These are phyloP conservation scores for Thalassarche chlororhynchos DNA, from an alignment of 2,113 vertebrate species.

Conservation along the genomic window DNA sequence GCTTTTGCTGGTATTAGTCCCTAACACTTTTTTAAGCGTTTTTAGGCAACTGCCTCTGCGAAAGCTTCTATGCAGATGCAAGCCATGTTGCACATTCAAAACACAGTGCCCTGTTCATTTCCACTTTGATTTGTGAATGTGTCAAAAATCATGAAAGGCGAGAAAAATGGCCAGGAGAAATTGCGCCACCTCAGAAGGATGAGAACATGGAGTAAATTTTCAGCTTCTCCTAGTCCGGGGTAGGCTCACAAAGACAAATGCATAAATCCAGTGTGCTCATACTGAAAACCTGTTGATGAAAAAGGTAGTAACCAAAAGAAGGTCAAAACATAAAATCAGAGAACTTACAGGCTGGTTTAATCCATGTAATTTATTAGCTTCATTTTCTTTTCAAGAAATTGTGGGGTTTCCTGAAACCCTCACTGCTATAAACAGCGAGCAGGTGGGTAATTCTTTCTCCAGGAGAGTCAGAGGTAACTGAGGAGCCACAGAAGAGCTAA, in stretches of 20 bases:
- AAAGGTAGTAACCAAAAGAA: conserved; percentile 50
- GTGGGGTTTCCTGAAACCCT: not conserved
- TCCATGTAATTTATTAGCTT: not conserved
- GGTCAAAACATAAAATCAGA: conserved; percentile 29
- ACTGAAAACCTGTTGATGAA: not conserved
- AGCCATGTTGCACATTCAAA: not conserved
- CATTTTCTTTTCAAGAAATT: not conserved
- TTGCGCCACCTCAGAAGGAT: not conserved
- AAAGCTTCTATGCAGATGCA: not conserved
- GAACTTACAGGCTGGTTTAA: not conserved
- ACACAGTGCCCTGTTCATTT: not conserved
- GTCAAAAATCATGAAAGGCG: not conserved
- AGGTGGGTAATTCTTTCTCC: not conserved
- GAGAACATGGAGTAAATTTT: not conserved
- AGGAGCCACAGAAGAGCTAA: not conserved
- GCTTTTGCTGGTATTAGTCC: not conserved
- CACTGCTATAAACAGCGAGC: not conserved
- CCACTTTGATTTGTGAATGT: not conserved
- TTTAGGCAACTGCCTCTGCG: fast-evolving
- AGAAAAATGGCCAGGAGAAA: not conserved
- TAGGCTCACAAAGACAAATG: not conserved
- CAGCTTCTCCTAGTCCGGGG: not conserved
- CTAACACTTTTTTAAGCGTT: not conserved
- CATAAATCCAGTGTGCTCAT: not conserved
- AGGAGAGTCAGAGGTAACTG: not conserved